These are phyloP conservation scores for Malurus leucopterus DNA, from an alignment of 2,797 vertebrate genomes.

Conservation along the genomic window DNA sequence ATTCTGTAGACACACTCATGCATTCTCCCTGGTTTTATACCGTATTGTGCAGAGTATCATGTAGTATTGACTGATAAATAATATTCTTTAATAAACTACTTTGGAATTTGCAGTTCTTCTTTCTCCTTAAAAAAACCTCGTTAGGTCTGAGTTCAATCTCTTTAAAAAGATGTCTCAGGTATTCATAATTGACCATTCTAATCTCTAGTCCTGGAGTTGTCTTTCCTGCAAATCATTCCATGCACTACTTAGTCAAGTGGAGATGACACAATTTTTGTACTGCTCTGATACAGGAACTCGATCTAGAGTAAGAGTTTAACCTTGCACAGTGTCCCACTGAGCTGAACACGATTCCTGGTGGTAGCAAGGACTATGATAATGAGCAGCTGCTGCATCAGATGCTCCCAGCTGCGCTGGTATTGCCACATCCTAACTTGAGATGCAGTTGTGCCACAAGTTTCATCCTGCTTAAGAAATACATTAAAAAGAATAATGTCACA, in stretches of 20 bases:
- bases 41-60: background rate
- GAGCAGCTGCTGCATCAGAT: background rate
- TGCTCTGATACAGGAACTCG: background rate
- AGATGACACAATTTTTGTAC: background rate
- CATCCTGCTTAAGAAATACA: background rate
- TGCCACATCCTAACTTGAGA: background rate
- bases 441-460: background rate
- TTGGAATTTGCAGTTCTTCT: background rate
- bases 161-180: background rate
- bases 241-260: background rate
- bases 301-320: background rate
- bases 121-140: background rate
- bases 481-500: background rate
- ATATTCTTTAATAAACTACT: background rate
- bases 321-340: background rate
- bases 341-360: background rate
- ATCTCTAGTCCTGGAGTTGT: background rate
- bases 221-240: background rate
- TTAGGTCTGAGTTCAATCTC: background rate
- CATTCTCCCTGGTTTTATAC: background rate
- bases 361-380: fast-evolving
- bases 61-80: background rate
- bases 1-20: background rate
- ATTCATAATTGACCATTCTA: background rate
- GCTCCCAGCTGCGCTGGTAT: background rate